Evolutionary conservation across 2,797 vertebrate genomes (phyloP), one percentile per base, ranked within the genome.

Genomic region (Tokudaia muenninki): DNA sequence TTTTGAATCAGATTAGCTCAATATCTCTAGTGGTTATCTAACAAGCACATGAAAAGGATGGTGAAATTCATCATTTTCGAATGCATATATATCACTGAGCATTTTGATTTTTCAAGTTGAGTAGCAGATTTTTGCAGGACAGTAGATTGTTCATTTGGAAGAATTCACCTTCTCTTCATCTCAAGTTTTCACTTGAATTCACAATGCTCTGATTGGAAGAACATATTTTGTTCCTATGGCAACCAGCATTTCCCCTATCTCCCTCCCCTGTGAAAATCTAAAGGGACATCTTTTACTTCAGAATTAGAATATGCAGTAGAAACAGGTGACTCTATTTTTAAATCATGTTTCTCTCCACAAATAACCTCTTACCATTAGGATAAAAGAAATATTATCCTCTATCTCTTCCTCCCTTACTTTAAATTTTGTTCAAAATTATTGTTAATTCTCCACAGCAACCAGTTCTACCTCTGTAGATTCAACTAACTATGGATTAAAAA

Each of bases 101-200:
- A 75, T 47, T 89, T 55, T 21, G 8, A 9, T 83, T 91, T 52
- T 92, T 5, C 44, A 84, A 70, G 6, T 84, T 31, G n/a, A 84
- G 17, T 52, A 77, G 1, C 57, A 34, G 21, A 29, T 78, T 78
- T 95, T 84, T 92, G 13, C 41, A 72, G 67, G 79, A 94, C n/a
- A 80, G 82, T 41, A 91, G 74, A 75, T 75, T 77, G 17, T 65
- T 90, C 47, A n/a, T 93, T 87, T 90, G 86, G 75, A 96, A 91
- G 16, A 86, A 37, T 80, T 94, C 52, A 82, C 50, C 90, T 90
- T 74, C 80, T 92, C 52, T 29, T 50, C 13, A 94, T 92, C 80
- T 34, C 80, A 83, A 7, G 94, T 94, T 95, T 95, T 92, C 92
- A 91, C 94, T 94, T 97, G 91, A 95, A 92, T 97, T 96, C 74